Evolutionary conservation across 2,797 vertebrate genomes (phyloP).

Genomic region (Salarias fasciatus): DNA sequence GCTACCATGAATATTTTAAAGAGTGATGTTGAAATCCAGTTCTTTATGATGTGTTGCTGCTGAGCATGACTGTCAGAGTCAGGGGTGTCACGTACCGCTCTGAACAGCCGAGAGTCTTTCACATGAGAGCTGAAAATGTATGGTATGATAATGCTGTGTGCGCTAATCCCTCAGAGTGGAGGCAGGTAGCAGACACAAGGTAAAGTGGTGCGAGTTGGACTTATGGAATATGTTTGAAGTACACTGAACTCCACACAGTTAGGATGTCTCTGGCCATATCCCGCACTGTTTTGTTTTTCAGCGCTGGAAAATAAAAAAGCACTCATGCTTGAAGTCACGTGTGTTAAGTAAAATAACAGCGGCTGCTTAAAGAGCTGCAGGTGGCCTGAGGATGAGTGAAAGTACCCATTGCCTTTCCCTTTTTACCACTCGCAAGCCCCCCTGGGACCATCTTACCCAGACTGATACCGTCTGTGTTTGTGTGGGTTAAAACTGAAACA

Average conservation of each 20-base stretch:
- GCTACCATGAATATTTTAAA: slow-evolving; percentile 78
- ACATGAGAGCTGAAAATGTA: slow-evolving; percentile 26
- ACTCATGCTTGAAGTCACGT: slow-evolving; percentile 39
- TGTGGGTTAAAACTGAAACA: slow-evolving; percentile 59
- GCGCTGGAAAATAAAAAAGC: slow-evolving; percentile 29
- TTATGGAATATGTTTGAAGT: no score
- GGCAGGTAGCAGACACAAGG: slow-evolving; percentile 13
- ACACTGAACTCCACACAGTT: no score
- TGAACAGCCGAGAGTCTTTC: slow-evolving; percentile 23
- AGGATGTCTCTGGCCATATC: no score
- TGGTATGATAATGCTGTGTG: slow-evolving; percentile 2
- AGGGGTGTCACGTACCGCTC: slow-evolving; percentile 32
- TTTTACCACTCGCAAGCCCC: slow-evolving; percentile 46
- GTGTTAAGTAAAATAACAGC: slow-evolving; percentile 43
- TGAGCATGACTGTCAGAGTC: slow-evolving; percentile 59
- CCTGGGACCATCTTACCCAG: slow-evolving; percentile 40
- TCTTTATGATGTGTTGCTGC: slow-evolving; percentile 53
- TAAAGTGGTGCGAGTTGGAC: not conserved
- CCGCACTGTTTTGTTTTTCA: no score
- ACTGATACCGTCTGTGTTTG: slow-evolving; percentile 55
- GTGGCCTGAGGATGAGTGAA: slow-evolving; percentile 58
- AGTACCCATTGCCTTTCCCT: slow-evolving; percentile 60
- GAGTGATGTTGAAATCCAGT: slow-evolving; percentile 59
- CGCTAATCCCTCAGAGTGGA: slow-evolving; percentile 1
- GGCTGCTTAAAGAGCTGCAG: slow-evolving; percentile 56